Conservation (phyloP, 2,888 invertebrate genomes). For the Thera britannica region DNA sequence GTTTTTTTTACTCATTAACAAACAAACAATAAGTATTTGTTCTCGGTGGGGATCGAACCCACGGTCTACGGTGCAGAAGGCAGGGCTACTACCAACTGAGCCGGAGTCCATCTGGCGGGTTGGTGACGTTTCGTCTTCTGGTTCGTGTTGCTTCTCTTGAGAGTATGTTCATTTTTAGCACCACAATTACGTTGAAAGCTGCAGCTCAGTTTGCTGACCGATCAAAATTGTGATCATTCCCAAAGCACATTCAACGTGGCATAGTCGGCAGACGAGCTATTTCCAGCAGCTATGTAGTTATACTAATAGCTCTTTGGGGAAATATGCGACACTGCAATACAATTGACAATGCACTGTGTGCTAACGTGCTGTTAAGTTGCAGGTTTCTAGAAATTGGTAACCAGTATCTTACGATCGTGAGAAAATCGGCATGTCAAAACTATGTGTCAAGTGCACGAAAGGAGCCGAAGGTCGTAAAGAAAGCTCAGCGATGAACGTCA, state of each 20-base stretch:
- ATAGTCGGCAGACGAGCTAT: conserved; percentile 8
- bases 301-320: conserved; percentile 18
- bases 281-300: not conserved
- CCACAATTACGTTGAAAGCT: not conserved
- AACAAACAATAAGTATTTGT: too few relatives aligned
- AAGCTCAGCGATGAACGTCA: too few relatives aligned
- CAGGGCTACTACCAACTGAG: too few relatives aligned
- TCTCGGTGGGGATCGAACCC: too few relatives aligned
- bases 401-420: not conserved
- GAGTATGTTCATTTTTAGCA: not conserved
- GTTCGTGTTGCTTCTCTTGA: not conserved
- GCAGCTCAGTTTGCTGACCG: conserved; percentile 2
- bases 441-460: too few relatives aligned
- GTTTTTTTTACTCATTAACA: too few relatives aligned
- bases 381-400: not conserved
- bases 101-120: too few relatives aligned
- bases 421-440: too few relatives aligned
- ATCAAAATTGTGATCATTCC: conserved; percentile 16
- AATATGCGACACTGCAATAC: conserved; percentile 18
- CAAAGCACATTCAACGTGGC: conserved; percentile 24
- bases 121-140: too few relatives aligned
- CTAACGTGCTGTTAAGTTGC: not conserved
- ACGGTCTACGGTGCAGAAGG: too few relatives aligned
- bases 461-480: too few relatives aligned
- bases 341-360: conserved; percentile 20